Evolutionary conservation across 2,888 invertebrate genomes (phyloP), one percentile per base, ranked within the genome.

Genomic region (Lasioglossum marginatum): DNA sequence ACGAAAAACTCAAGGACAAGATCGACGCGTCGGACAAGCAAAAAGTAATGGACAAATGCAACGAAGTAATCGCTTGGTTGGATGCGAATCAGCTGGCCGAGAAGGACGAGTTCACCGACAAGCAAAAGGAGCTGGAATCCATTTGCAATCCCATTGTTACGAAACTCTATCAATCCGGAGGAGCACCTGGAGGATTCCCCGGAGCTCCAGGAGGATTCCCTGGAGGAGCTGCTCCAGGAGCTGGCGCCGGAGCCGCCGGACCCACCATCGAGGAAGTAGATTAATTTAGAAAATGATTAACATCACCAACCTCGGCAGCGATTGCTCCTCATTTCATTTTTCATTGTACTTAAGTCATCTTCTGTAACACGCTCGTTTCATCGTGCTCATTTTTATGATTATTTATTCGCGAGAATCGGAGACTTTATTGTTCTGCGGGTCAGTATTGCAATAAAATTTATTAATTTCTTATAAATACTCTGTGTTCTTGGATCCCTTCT

Each of bases 191-290:
- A 83, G 81, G 81, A 3, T 60, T 79, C 68, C 80, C 87, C 8
- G 96, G 96, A 95, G 95, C 27, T 31, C 76, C 96, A 79, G 97
- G 97, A 83, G 81, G 81, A 16, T 60, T 79, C 52, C 80, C 87
- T 5, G 96, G 96, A 95, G 94, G 66, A 6, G 66, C 34, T 66
- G 66, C 66, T 19, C 66, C 66, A 0, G 66, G 66, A 8, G 66
- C 8, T 4, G 66, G 34, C 34, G 10, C 66, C 5, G 82, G 85
- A 45, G 83, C 76, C 57, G 90, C 85, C 34, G 92, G 93, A 93
- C 98, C 98, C 94, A 98, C 98, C 95, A 98, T 98, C 95, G 98
- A 98, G 96, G 98, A 98, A 96, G 98, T 98, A 93, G 98, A 98
- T 94, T 97, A 97, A 93, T 83, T 0, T 1, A 1, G 34, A 1